These are phyloP conservation scores for Cossypha heuglini DNA, from an alignment of 2,797 vertebrate species.

Conservation along the genomic window DNA sequence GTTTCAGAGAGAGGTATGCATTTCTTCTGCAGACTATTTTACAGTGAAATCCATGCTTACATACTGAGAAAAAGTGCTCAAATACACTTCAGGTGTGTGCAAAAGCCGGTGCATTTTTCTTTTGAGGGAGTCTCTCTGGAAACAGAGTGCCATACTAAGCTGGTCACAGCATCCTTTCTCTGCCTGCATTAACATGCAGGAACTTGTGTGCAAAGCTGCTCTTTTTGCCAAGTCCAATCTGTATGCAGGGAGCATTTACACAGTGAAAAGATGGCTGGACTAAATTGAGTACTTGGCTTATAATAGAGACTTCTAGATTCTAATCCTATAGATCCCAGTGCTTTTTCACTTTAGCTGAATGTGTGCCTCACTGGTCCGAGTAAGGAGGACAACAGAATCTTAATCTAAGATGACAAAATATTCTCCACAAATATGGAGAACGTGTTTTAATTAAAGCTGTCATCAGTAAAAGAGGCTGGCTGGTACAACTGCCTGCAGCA, in stretches of 20 bases:
- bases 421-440: constrained; percentile 59
- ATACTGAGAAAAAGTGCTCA: neutral
- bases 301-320: constrained; percentile 45
- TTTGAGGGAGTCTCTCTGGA: neutral
- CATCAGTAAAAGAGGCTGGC: neutral
- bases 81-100: neutral
- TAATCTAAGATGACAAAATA: constrained; percentile 55
- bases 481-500: constrained; percentile 18
- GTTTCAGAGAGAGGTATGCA: neutral
- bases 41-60: neutral
- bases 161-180: constrained; percentile 1
- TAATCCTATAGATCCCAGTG: neutral
- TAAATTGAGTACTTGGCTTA: constrained; percentile 49
- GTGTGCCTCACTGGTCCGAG: neutral
- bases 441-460: constrained; percentile 43
- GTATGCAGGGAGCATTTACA: constrained; percentile 31
- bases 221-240: constrained; percentile 16
- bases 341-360: neutral
- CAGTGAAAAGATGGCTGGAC: constrained; percentile 6
- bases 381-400: constrained; percentile 35
- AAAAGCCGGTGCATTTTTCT: neutral
- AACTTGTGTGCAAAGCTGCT: neutral
- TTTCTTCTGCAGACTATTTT: neutral
- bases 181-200: neutral
- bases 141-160: neutral